These are phyloP conservation scores for Quadriops clusia DNA, from an alignment of 2,888 invertebrate species.

Conservation along the genomic window DNA sequence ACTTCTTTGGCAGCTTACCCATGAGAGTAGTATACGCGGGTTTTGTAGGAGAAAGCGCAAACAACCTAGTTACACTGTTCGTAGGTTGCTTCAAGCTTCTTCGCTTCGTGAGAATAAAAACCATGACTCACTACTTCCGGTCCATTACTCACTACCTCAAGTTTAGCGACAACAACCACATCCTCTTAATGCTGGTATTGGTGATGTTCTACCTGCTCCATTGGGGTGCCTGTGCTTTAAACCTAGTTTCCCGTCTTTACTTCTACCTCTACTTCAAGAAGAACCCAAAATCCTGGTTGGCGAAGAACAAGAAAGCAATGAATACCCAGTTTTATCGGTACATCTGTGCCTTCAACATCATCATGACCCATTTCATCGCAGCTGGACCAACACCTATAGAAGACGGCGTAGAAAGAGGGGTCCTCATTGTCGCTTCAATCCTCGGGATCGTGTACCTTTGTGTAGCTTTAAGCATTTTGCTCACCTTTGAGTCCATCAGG, in stretches of 20 bases:
- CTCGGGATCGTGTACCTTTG: too few relatives aligned
- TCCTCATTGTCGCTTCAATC: too few relatives aligned
- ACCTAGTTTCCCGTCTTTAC: conserved; percentile 7
- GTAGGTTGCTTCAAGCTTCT: conserved; percentile 5
- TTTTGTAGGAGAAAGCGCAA: too few relatives aligned
- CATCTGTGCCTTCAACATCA: conserved; percentile 8
- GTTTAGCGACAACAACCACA: conserved; percentile 7
- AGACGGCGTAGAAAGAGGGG: too few relatives aligned
- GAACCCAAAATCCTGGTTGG: conserved; percentile 8
- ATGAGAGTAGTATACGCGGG: too few relatives aligned
- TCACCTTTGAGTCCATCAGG: conserved; percentile 6
- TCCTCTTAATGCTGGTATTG: conserved; percentile 6
- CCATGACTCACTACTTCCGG: conserved; percentile 7
- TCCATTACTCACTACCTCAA: conserved; percentile 8
- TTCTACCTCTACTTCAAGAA: conserved; percentile 7
- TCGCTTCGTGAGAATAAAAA: conserved; percentile 8
- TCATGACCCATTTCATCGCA: conserved; percentile 8
- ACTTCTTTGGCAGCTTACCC: conserved; percentile 15
- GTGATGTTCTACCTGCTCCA: conserved; percentile 9
- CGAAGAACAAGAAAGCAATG: conserved; percentile 6
- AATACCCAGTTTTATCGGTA: conserved; percentile 6
- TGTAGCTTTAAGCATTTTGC: too few relatives aligned
- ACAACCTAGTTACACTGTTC: too few relatives aligned
- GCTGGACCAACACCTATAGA: too few relatives aligned
- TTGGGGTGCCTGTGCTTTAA: conserved; percentile 11